Base-by-base conservation (phyloP, 2,113 vertebrate genomes). In the Thomomys bottae region DNA sequence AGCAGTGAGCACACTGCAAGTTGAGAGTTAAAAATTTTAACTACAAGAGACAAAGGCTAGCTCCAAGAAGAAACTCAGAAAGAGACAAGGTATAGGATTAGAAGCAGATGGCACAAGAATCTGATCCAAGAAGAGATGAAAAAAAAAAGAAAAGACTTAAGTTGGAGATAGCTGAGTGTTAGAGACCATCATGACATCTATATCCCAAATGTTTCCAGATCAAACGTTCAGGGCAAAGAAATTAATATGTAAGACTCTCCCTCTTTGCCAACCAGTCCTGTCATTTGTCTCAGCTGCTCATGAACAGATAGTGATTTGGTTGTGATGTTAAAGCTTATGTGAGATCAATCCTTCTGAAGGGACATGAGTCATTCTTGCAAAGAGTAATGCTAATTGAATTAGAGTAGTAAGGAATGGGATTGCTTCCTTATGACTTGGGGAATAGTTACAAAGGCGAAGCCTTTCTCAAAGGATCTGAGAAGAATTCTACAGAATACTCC, bases 101-200 rank as follows among this genome's bases (percentile, higher is more conserved):
- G 68, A 92, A 89, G 64, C 64, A 78, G 84, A 79, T 79, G 57
- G 23, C 64, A 36, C 28, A 49, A 54, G 28, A 85, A 92, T 26
- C 6, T 17, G 10, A 45, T 91, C 84, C 66, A 84, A 70, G 40
- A 66, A 85, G 76, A 79, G 78, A 90, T 36, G 28, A 87, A 42
- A 76, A 76, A 75, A 89, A 15, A 40, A 79, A 63, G 45, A 15
- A 54, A 12, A 54, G n/a, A n/a, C n/a, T n/a, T n/a, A 54, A 80
- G 28, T 63, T 63, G 64, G 14, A 64, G n/a, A 80, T 12, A 14
- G 61, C 14, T 75, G 45, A 79, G 79, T 76, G 32, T 77, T 49
- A 63, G 68, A 81, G 73, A 77, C 42, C 28, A 6, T 67, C 24
- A 28, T 45, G 61, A 61, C 70, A 64, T 28, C 76, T 26, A 23